phyloP scores from a whole-genome alignment of 2,888 invertebrate genomes.

The Athripsodes cinereus region DNA sequence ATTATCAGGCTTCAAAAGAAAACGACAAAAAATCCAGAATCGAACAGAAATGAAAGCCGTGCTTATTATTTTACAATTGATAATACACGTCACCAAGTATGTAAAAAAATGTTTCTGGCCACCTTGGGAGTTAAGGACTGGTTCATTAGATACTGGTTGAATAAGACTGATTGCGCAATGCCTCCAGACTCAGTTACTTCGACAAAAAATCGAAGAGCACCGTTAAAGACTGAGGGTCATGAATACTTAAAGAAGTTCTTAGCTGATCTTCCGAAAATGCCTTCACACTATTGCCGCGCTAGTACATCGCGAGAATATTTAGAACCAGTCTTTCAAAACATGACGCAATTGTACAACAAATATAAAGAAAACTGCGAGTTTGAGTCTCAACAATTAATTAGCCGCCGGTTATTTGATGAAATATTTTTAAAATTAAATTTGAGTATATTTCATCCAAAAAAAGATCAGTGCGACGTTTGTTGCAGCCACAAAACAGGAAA shows the following conservation, averaged over 20 bases:
- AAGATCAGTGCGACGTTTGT: slow-evolving; percentile 8
- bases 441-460: slow-evolving; percentile 5
- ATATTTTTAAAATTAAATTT: neutral
- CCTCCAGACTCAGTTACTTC: slow-evolving; percentile 1
- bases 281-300: slow-evolving; percentile 3
- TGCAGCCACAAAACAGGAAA: slow-evolving; percentile 4
- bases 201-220: neutral
- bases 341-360: neutral
- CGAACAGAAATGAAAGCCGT: neutral
- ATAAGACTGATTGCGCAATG: neutral
- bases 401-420: neutral
- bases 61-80: neutral
- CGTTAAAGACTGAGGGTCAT: neutral
- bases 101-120: slow-evolving; percentile 3
- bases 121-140: neutral
- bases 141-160: slow-evolving; percentile 4
- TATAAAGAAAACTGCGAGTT: neutral
- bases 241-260: slow-evolving; percentile 1
- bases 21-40: slow-evolving; percentile 3
- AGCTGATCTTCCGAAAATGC: neutral
- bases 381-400: neutral
- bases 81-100: slow-evolving; percentile 2
- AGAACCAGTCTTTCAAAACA: neutral
- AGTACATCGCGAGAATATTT: slow-evolving; percentile 2
- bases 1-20: neutral